A percentile compares a stretch with the other conserved stretches of the same genome.
Conservation (phyloP, 2,113 vertebrate genomes). For the Phasianus colchicus region DNA sequence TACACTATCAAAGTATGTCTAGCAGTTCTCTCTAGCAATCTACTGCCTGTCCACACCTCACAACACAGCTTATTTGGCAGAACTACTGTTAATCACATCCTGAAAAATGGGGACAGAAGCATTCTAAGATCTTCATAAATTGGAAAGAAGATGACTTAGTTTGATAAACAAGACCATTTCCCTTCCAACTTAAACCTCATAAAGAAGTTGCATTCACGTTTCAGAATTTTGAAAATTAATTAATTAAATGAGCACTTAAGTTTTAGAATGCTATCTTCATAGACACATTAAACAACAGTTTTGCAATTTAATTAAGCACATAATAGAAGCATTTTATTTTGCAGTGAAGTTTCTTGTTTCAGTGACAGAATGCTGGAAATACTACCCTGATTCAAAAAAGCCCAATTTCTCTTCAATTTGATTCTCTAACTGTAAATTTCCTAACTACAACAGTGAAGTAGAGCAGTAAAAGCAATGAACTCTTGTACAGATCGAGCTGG, state of each 20-base stretch:
- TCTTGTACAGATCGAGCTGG: neutral
- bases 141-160: neutral
- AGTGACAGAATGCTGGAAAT: neutral
- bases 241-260: neutral
- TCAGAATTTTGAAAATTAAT: neutral
- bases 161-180: neutral
- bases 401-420: neutral
- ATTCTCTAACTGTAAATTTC: neutral
- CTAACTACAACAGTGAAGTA: neutral
- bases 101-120: neutral
- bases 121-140: neutral
- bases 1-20: neutral
- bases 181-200: neutral
- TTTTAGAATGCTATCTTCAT: slow-evolving; percentile 27
- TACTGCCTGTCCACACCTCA: accelerated
- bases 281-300: slow-evolving; percentile 26
- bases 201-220: neutral
- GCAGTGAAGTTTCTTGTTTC: neutral
- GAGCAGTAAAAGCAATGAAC: slow-evolving; percentile 35
- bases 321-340: slow-evolving; percentile 4
- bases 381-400: neutral
- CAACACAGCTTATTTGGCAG: neutral
- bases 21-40: neutral
- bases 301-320: slow-evolving; percentile 26
- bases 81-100: neutral